A percentile compares a stretch with the other conserved stretches of the same genome.
Evolutionary conservation across 2,888 invertebrate species (phyloP).

Genomic region (Argynnis bischoffii): DNA sequence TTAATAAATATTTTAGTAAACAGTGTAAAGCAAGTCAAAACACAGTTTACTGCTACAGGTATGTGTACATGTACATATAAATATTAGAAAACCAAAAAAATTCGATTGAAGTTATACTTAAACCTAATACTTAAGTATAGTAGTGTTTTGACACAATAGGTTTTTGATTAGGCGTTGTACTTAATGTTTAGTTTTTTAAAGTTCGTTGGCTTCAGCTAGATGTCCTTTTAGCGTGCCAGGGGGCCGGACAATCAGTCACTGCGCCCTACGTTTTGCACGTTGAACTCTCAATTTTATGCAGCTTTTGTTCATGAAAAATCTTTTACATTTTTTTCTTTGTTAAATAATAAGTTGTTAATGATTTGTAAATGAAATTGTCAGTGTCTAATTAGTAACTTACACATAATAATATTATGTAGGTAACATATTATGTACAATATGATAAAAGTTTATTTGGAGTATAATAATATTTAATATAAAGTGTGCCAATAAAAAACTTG

Average conservation of each 20-base stretch:
- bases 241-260: conserved; percentile 22
- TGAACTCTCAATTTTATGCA: conserved; percentile 23
- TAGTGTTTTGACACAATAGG: conserved; percentile 5
- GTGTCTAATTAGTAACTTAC: too few species aligned
- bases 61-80: not conserved
- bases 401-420: too few species aligned
- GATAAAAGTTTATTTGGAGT: too few species aligned
- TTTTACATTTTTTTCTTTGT: too few species aligned
- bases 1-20: too few species aligned
- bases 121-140: not conserved
- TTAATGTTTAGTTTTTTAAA: conserved; percentile 19
- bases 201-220: conserved; percentile 24
- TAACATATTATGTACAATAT: too few species aligned
- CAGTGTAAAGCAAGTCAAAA: too few species aligned
- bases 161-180: conserved; percentile 13
- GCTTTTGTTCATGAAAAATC: not conserved
- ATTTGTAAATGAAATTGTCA: too few species aligned
- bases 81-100: not conserved
- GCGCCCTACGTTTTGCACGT: conserved; percentile 14
- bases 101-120: not conserved
- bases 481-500: too few species aligned
- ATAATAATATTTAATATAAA: too few species aligned
- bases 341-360: not conserved
- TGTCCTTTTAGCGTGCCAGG: conserved; percentile 33
- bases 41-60: too few species aligned